These are phyloP conservation scores for Siniperca obscura DNA, from an alignment of 2,797 vertebrate genomes.

Conservation along the genomic window DNA sequence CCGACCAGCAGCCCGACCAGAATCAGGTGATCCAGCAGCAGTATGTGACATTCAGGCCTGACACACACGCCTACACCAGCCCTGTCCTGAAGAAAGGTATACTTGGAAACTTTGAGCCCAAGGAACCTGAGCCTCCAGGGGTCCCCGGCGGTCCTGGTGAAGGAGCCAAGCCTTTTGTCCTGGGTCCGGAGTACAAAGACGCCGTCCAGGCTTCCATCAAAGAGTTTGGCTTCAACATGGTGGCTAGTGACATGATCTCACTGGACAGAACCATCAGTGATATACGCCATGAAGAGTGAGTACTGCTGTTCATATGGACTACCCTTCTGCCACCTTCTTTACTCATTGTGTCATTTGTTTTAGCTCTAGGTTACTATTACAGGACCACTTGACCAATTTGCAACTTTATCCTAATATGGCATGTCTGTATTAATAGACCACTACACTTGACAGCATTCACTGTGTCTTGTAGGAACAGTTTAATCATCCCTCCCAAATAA, in stretches of 20 bases:
- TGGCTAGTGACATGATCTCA: slow-evolving; percentile 98
- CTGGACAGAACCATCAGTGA: slow-evolving; percentile 94
- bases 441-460: not conserved
- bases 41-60: slow-evolving; percentile 94
- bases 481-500: no score
- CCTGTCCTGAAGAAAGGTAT: slow-evolving; percentile 89
- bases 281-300: slow-evolving; percentile 97
- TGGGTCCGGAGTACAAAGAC: slow-evolving; percentile 95
- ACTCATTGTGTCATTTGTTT: not conserved
- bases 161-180: slow-evolving; percentile 90
- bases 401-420: not conserved
- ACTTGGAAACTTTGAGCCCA: slow-evolving; percentile 94
- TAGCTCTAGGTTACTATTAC: not conserved
- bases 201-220: slow-evolving; percentile 93
- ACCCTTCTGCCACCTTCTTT: not conserved
- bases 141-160: slow-evolving; percentile 92
- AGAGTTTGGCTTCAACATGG: slow-evolving; percentile 99
- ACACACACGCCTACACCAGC: slow-evolving; percentile 87
- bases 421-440: not conserved
- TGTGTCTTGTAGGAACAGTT: not conserved
- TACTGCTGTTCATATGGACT: slow-evolving; percentile 31
- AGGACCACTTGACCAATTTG: not conserved
- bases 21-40: slow-evolving; percentile 91
- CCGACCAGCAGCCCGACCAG: slow-evolving; percentile 60
- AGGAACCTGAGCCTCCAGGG: slow-evolving; percentile 92